Percentiles rank a stretch among this genome's conserved stretches.
phyloP scores from a whole-genome alignment of 2,113 vertebrate genomes.

The Otolemur garnettii region DNA sequence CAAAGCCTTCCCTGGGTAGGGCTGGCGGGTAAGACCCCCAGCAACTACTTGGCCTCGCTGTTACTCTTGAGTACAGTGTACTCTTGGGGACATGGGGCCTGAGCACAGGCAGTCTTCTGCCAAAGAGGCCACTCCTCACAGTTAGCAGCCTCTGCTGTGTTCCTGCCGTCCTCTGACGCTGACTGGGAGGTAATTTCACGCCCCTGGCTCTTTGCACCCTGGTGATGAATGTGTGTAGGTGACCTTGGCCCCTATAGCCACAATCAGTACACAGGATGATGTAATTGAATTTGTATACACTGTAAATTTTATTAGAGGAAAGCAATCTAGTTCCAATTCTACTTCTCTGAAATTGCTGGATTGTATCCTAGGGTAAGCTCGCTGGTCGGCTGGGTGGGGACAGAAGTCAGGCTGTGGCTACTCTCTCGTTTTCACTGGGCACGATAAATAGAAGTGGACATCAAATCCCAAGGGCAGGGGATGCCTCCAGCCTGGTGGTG shows the following conservation, averaged over 20 bases:
- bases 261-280: neutral
- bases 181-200: neutral
- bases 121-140: neutral
- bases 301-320: constrained; percentile 77
- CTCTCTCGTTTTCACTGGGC: neutral
- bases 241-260: constrained; percentile 64
- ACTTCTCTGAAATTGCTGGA: constrained; percentile 49
- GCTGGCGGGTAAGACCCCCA: neutral
- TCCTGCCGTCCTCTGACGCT: neutral
- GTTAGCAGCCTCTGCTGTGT: neutral
- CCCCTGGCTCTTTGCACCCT: neutral
- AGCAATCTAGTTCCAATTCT: constrained; percentile 61
- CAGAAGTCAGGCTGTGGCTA: neutral
- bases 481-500: accelerated
- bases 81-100: neutral
- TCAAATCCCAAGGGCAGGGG: neutral
- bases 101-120: neutral
- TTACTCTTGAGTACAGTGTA: neutral
- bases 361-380: constrained; percentile 56
- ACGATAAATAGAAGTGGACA: neutral
- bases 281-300: constrained; percentile 79
- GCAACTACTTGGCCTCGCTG: neutral
- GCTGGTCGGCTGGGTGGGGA: neutral
- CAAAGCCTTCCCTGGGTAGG: neutral
- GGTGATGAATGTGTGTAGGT: constrained; percentile 67